Evolutionary conservation across 1,140 invertebrate species (phyloP), one percentile per base, ranked within the genome.

Genomic region (Halictus rubicundus): DNA sequence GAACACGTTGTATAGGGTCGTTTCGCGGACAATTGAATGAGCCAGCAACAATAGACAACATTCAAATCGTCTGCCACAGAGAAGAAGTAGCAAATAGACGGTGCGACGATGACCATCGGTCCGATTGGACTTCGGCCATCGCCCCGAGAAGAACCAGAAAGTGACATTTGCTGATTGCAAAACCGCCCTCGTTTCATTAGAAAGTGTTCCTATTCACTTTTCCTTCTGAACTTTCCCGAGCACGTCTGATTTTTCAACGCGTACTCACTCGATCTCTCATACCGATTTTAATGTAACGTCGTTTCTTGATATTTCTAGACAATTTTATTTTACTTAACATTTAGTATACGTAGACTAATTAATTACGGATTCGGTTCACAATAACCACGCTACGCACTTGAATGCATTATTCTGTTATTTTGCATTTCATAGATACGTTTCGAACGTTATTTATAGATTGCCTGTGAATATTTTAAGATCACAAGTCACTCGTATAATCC

Each of bases 91-190:
- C 63, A 57, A 73, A 60, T 32, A 75, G 61, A 59, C 19, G 78
- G 3, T 5, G 32, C 52, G 52, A 57, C 27, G 69, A 77, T 74
- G 66, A 80, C 32, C 27, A 46, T 49, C n/a, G 76, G 64, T 81
- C 68, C 64, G 54, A 82, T 87, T 88, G 78, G 75, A 87, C 49
- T 14, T 54, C 49, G 68, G 75, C 85, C 79, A 88, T 88, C 73
- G 78, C 39, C 61, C 65, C 65, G 42, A 70, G 61, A 21, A 42
- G 21, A 73, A 72, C 6, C 60, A 46, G 27, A 83, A 84, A 78
- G 63, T 83, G 76, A 80, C 65, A 78, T 83, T 77, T 84, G 21
- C 1, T 12, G 32, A 72, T 88, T 84, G 60, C 68, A 77, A 68
- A 77, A 85, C 63, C 70, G 80, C 8, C 66, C 66, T 52, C 73